Evolutionary conservation across 2,797 vertebrate species (phyloP).

Genomic region (Macropus fuliginosus): DNA sequence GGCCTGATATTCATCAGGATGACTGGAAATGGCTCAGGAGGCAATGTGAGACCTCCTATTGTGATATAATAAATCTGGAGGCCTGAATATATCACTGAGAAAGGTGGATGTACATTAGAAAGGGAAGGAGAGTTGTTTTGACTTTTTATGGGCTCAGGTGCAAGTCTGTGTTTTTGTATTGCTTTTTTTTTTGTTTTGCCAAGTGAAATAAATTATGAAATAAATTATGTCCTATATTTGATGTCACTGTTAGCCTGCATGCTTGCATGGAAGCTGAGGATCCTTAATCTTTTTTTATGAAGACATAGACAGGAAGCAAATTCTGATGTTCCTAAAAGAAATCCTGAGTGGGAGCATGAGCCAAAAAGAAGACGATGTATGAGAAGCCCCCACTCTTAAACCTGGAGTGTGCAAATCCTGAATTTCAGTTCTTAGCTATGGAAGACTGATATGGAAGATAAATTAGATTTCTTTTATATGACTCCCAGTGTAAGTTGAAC

Average conservation of each 20-base stretch:
- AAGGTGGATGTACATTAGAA: no score
- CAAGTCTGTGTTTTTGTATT: neutral
- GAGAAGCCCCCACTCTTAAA: neutral
- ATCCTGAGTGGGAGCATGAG: neutral
- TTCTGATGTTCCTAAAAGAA: neutral
- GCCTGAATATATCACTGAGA: no score
- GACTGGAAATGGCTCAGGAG: no score
- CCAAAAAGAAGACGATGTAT: neutral
- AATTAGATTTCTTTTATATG: neutral
- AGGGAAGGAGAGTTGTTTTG: no score
- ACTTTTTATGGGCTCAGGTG: no score
- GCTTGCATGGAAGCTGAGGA: neutral
- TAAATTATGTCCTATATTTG: neutral
- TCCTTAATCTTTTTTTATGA: neutral
- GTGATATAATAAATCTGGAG: no score
- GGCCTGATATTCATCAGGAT: no score
- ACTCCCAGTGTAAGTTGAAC: neutral
- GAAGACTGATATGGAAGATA: neutral
- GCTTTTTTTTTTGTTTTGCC: neutral
- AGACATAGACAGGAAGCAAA: neutral
- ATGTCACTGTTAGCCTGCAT: neutral
- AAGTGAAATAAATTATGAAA: neutral
- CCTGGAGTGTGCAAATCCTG: neutral
- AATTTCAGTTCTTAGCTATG: neutral
- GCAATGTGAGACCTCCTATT: no score